These are phyloP conservation scores for Electrophaes corylata DNA, from an alignment of 2,888 invertebrate species.

Conservation along the genomic window DNA sequence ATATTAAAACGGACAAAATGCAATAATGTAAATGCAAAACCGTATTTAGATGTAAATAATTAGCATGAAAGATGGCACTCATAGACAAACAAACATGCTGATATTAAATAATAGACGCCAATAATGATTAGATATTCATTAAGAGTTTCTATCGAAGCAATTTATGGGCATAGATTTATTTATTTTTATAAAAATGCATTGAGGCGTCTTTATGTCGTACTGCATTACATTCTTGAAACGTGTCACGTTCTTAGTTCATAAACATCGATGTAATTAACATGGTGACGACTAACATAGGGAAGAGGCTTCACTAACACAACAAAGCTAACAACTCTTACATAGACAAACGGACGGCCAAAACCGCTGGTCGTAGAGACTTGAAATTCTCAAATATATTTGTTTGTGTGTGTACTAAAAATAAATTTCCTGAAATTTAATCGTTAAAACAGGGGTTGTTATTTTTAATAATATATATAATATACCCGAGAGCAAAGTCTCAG, in stretches of 20 bases:
- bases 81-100: constrained; percentile 46
- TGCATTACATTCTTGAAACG: constrained; percentile 59
- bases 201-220: constrained; percentile 46
- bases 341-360: too few species aligned
- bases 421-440: too few species aligned
- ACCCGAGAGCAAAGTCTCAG: too few species aligned
- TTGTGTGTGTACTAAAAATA: too few species aligned
- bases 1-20: too few species aligned
- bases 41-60: constrained; percentile 39
- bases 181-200: constrained; percentile 44
- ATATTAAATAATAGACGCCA: constrained; percentile 45
- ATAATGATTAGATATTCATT: constrained; percentile 50
- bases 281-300: constrained; percentile 36
- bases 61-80: constrained; percentile 43
- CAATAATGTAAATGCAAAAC: constrained; percentile 19
- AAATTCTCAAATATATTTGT: too few species aligned
- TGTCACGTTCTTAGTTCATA: constrained; percentile 53
- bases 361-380: too few species aligned
- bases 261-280: constrained; percentile 50
- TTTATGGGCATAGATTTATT: constrained; percentile 45
- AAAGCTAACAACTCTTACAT: constrained; percentile 27
- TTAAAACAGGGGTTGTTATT: too few species aligned
- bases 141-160: constrained; percentile 43
- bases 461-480: too few species aligned
- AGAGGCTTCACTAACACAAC: constrained; percentile 41